phyloP scores from a whole-genome alignment of 1,140 invertebrate species.

The Pemphigus obesinymphae region DNA sequence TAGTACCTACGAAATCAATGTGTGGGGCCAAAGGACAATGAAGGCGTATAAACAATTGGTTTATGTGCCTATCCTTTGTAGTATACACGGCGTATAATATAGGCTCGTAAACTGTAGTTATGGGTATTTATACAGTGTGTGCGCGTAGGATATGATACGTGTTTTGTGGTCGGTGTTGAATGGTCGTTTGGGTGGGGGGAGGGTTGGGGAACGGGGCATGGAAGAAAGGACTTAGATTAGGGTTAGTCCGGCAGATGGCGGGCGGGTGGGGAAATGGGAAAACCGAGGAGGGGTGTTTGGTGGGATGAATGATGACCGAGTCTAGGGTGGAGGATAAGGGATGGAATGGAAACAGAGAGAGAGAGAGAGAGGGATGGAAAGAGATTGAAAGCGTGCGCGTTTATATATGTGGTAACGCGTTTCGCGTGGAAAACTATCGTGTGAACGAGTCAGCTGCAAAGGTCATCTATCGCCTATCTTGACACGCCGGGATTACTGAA shows the following conservation, averaged over 20 bases:
- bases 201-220: neutral
- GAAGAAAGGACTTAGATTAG: too few species aligned
- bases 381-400: neutral
- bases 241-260: neutral
- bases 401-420: neutral
- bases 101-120: neutral
- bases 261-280: neutral
- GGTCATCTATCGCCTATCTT: constrained; percentile 42
- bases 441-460: constrained; percentile 38
- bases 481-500: constrained; percentile 40
- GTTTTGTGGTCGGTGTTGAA: neutral
- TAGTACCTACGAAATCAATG: too few species aligned
- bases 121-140: too few species aligned
- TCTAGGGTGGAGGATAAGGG: neutral
- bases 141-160: neutral
- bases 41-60: too few species aligned
- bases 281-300: neutral
- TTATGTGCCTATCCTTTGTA: too few species aligned
- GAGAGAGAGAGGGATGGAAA: neutral
- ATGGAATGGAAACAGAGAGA: neutral
- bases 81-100: neutral
- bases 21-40: too few species aligned
- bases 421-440: constrained; percentile 40
- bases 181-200: neutral
- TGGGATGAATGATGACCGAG: constrained; percentile 22